Evolutionary conservation across 2,113 vertebrate genomes (phyloP).

Genomic region (Bostrychus sinensis): DNA sequence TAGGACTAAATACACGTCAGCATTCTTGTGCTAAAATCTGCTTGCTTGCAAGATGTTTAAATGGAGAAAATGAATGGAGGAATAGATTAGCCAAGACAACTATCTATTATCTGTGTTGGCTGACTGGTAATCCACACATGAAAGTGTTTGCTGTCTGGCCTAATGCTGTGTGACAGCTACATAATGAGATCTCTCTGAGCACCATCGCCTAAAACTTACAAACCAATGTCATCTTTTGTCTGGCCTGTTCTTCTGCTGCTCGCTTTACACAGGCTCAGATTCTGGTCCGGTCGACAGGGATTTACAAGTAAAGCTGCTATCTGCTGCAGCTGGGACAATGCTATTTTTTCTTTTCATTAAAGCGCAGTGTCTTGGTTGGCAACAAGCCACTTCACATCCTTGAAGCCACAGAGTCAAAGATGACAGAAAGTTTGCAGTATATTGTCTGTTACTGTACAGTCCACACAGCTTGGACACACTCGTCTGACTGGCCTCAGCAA

Average conservation of each 20-base stretch:
- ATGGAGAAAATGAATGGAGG: conserved; percentile 71
- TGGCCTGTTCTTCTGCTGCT: conserved; percentile 69
- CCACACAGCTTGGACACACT: conserved; percentile 20
- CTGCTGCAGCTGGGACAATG: conserved; percentile 62
- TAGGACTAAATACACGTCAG: conserved; percentile 69
- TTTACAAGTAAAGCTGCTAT: conserved; percentile 75
- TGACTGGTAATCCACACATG: conserved; percentile 86
- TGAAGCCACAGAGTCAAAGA: conserved; percentile 5
- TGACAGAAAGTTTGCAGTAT: neutral
- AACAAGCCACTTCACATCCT: conserved; percentile 38
- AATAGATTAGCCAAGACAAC: conserved; percentile 80
- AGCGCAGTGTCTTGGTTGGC: conserved; percentile 56
- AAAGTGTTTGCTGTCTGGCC: conserved; percentile 82
- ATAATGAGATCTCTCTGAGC: conserved; percentile 82
- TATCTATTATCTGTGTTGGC: conserved; percentile 82
- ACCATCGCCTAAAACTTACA: conserved; percentile 74
- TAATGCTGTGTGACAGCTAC: conserved; percentile 84
- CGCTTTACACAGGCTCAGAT: conserved; percentile 75
- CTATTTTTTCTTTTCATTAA: conserved; percentile 62
- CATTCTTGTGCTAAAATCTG: conserved; percentile 78
- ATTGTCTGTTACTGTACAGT: conserved; percentile 3
- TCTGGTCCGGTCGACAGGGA: conserved; percentile 69
- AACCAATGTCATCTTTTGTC: conserved; percentile 84
- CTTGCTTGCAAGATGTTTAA: conserved; percentile 81
- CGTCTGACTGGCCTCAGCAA: conserved; percentile 53